A percentile compares a stretch with the other conserved stretches of the same genome.
Conservation (phyloP, 2,113 vertebrate genomes). For the Centropus unirufus region DNA sequence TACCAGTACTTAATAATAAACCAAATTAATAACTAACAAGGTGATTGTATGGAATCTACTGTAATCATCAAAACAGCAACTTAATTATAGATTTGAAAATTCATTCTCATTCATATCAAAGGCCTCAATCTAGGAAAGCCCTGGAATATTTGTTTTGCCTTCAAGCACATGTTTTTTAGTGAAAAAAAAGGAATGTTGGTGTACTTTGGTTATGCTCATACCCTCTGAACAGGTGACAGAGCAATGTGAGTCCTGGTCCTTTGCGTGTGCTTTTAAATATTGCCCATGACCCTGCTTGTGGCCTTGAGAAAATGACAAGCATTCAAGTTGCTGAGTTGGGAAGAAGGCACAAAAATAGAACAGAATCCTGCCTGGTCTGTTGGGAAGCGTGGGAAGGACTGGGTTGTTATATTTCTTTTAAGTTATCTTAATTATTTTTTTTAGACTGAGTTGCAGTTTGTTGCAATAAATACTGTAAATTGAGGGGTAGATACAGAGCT, state of each 20-base stretch:
- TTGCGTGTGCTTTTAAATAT: neutral
- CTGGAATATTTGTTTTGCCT: neutral
- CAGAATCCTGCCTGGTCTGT: neutral
- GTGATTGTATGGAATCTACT: too few relatives aligned
- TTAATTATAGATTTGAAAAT: too few relatives aligned
- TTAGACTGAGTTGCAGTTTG: neutral
- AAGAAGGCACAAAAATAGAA: neutral
- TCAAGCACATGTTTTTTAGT: neutral
- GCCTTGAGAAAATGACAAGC: neutral
- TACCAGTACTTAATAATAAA: too few relatives aligned
- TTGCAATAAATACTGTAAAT: neutral
- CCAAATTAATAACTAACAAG: too few relatives aligned
- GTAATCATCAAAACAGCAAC: too few relatives aligned
- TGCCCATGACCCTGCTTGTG: neutral
- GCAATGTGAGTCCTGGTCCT: neutral
- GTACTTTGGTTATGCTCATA: neutral
- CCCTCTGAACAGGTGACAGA: neutral
- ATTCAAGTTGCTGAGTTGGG: neutral
- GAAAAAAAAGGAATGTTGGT: neutral
- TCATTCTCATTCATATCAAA: too few relatives aligned
- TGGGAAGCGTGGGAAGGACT: neutral
- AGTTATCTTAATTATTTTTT: neutral
- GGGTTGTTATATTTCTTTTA: neutral
- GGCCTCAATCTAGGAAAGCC: neutral
- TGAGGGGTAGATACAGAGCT: accelerated